phyloP scores from a whole-genome alignment of 2,888 invertebrate genomes.

The Watsonalla binaria region DNA sequence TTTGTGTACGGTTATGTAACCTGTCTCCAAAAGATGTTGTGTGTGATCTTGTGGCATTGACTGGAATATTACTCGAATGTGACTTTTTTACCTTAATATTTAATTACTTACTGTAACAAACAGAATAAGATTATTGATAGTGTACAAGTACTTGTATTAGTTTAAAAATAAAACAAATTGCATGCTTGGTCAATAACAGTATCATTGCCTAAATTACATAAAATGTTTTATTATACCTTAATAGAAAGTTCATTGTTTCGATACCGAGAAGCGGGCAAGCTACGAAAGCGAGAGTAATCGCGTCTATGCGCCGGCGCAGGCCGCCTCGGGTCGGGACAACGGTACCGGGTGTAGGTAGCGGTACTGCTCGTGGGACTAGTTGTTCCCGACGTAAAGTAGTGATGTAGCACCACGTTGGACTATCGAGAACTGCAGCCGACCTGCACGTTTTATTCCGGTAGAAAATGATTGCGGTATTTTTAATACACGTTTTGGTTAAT shows the following conservation, averaged over 20 bases:
- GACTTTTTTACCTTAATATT: no score
- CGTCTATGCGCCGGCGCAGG: constrained; percentile 32
- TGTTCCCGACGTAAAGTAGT: constrained; percentile 13
- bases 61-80: no score
- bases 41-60: no score
- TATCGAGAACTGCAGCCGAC: neutral
- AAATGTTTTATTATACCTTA: constrained; percentile 29
- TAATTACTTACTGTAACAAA: no score
- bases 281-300: constrained; percentile 70
- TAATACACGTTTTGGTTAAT: no score
- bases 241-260: constrained; percentile 51
- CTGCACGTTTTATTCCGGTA: no score
- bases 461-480: no score
- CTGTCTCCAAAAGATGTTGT: no score
- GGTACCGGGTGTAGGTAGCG: constrained; percentile 56
- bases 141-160: no score
- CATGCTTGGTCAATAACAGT: constrained; percentile 8
- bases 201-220: constrained; percentile 15
- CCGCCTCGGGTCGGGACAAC: constrained; percentile 34
- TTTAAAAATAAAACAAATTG: neutral
- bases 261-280: constrained; percentile 36
- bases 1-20: no score
- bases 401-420: constrained; percentile 11
- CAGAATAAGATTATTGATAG: no score
- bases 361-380: constrained; percentile 55